A percentile compares a stretch with the other conserved stretches of the same genome.
Evolutionary conservation across 2,888 invertebrate species (phyloP).

Genomic region (Embidobia sp.): DNA sequence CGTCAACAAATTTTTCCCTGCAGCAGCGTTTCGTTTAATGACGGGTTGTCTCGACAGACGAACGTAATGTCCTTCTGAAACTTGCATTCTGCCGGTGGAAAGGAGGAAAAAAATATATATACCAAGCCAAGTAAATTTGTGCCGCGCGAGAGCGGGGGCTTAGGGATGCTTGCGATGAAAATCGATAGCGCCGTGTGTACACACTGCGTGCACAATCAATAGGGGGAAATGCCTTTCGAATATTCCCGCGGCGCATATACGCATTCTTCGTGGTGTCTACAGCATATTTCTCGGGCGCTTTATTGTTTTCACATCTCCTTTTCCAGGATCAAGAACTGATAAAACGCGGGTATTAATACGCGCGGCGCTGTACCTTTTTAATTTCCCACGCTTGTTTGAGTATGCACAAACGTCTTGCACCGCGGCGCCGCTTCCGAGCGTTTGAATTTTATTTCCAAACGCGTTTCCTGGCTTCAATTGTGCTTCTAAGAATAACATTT

Average conservation of each 20-base stretch:
- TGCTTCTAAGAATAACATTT: no score
- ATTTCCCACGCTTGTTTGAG: no score
- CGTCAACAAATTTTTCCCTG: conserved; percentile 56
- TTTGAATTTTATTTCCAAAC: no score
- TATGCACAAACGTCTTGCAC: no score
- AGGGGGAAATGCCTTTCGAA: conserved; percentile 53
- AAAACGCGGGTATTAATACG: no score
- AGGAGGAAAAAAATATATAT: conserved; percentile 60
- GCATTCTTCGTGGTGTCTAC: conserved; percentile 52
- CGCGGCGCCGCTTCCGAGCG: no score
- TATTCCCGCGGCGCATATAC: conserved; percentile 57
- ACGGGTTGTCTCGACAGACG: conserved; percentile 47
- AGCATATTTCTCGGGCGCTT: conserved; percentile 31
- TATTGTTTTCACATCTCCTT: conserved; percentile 27
- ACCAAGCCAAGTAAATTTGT: conserved; percentile 61
- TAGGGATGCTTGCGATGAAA: conserved; percentile 65
- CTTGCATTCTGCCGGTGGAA: conserved; percentile 45
- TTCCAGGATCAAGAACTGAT: no score
- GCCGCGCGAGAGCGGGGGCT: conserved; percentile 53
- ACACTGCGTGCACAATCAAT: conserved; percentile 62
- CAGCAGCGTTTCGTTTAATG: conserved; percentile 45
- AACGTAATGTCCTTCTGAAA: conserved; percentile 57
- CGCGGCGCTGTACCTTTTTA: no score
- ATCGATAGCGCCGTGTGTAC: conserved; percentile 63
- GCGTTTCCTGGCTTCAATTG: no score